phyloP scores from a whole-genome alignment of 2,797 vertebrate species.

The Miichthys miiuy region DNA sequence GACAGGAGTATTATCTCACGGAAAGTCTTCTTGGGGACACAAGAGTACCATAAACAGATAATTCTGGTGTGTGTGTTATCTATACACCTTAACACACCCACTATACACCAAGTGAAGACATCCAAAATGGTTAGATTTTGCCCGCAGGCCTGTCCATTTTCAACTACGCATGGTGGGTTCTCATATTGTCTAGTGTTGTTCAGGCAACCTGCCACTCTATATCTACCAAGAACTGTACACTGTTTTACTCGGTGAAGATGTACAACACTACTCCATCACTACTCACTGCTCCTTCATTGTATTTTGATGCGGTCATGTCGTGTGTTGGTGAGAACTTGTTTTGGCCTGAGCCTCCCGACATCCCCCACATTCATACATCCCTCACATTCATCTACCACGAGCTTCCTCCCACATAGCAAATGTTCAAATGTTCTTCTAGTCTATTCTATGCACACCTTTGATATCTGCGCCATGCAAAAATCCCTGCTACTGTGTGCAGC shows the following conservation, averaged over 20 bases:
- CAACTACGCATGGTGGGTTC: not conserved
- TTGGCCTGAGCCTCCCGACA: slow-evolving; percentile 58
- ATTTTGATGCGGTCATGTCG: slow-evolving; percentile 46
- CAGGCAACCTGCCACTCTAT: not conserved
- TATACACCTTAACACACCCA: too few species aligned
- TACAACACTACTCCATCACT: not conserved
- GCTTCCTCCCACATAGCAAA: slow-evolving; percentile 80
- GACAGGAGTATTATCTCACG: not conserved
- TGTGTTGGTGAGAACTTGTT: slow-evolving; percentile 59
- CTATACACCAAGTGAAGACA: not conserved
- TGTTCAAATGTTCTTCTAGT: slow-evolving; percentile 69
- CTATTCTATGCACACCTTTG: slow-evolving; percentile 63
- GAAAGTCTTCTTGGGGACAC: not conserved
- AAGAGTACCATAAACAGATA: not conserved
- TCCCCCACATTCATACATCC: slow-evolving; percentile 75
- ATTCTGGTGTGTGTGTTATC: not conserved
- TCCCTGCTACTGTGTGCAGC: slow-evolving; percentile 21
- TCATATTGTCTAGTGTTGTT: not conserved
- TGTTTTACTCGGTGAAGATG: not conserved
- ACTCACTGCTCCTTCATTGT: slow-evolving; percentile 7
- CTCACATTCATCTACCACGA: slow-evolving; percentile 72
- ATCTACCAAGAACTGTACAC: not conserved
- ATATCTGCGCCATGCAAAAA: slow-evolving; percentile 36
- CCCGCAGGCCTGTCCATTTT: not conserved
- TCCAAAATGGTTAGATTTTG: not conserved